Percentiles rank a stretch among this genome's conserved stretches.
Evolutionary conservation across 2,113 vertebrate genomes (phyloP).

Genomic region (Elanus axillaris): DNA sequence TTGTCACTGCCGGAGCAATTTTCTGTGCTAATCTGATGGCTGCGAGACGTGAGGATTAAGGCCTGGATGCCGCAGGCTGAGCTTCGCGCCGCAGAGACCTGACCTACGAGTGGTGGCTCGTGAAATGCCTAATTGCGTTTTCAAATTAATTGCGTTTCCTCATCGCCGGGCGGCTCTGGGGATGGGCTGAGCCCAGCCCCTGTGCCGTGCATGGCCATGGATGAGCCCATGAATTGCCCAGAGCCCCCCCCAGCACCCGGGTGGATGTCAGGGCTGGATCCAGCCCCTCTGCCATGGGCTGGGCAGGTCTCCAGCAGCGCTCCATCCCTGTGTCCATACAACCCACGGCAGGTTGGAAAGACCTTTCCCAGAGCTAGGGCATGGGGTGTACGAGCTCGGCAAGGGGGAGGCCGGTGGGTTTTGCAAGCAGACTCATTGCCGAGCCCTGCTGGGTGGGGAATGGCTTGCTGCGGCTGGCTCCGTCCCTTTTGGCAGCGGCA

Average conservation of each 20-base stretch:
- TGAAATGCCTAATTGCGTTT: neutral
- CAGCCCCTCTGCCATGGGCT: fast-evolving
- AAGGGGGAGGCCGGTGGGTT: neutral
- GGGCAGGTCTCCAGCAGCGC: neutral
- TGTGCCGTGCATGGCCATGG: neutral
- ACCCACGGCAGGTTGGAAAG: neutral
- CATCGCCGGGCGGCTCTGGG: fast-evolving
- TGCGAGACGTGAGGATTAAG: fast-evolving
- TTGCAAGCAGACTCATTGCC: neutral
- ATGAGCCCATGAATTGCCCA: fast-evolving
- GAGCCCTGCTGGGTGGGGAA: fast-evolving
- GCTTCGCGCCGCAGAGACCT: neutral
- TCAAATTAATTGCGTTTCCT: neutral
- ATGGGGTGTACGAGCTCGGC: fast-evolving
- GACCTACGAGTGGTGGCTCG: neutral
- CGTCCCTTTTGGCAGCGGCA: neutral
- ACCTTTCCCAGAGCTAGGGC: neutral
- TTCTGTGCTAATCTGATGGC: neutral
- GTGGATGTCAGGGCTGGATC: neutral
- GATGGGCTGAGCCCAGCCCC: fast-evolving
- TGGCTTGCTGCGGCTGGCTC: fast-evolving
- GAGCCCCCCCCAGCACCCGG: neutral
- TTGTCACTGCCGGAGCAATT: neutral
- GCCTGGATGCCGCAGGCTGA: neutral
- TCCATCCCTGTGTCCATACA: neutral